phyloP scores from a whole-genome alignment of 2,797 vertebrate species.

The Tolypeutes matacus region DNA sequence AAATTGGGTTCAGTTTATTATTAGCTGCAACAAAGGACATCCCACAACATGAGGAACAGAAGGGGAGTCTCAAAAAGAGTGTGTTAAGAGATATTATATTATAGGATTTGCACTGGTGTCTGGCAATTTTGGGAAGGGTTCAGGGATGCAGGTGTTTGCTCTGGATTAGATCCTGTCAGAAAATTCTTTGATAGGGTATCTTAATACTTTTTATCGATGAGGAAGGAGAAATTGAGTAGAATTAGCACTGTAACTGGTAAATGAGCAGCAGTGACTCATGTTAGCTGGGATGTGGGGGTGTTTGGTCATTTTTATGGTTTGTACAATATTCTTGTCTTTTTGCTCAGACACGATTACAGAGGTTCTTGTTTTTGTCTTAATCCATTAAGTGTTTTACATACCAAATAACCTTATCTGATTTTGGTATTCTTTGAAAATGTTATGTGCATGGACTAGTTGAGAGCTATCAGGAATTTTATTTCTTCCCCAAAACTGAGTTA shows the following conservation, averaged over 20 bases:
- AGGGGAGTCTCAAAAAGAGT: not conserved
- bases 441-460: not conserved
- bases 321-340: not conserved
- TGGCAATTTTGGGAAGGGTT: not conserved
- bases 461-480: not conserved
- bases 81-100: not conserved
- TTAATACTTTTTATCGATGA: conserved; percentile 27
- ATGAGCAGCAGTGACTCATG: not conserved
- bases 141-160: not conserved
- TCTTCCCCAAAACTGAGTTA: not conserved
- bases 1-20: conserved; percentile 14
- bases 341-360: not conserved
- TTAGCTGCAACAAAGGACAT: conserved; percentile 23
- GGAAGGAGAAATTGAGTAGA: not conserved
- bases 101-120: not conserved
- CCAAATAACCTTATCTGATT: not conserved
- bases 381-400: not conserved
- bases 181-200: not conserved
- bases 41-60: not conserved
- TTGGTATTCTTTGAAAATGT: not conserved
- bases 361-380: conserved; percentile 3
- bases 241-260: not conserved
- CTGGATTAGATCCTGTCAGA: not conserved
- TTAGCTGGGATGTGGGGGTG: not conserved
- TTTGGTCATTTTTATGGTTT: not conserved